Percentiles rank a stretch among this genome's conserved stretches.
Evolutionary conservation across 2,113 vertebrate genomes (phyloP).

Genomic region (Vidua chalybeata): DNA sequence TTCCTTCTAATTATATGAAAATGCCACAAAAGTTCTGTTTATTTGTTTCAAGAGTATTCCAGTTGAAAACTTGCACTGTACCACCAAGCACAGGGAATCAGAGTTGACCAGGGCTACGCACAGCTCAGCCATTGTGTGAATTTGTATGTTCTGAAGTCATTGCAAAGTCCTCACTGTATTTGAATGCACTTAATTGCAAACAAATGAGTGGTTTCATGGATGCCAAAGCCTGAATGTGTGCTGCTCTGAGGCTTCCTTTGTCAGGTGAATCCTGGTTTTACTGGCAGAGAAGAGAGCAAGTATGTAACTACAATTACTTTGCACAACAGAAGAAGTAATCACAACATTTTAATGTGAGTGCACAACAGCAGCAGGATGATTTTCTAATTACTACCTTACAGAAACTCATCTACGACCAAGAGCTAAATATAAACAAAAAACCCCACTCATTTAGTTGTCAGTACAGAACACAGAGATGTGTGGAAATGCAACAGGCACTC

Average conservation of each 20-base stretch:
- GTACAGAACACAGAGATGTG: not conserved
- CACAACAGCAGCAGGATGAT: not conserved
- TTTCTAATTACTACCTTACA: not conserved
- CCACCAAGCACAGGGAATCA: not conserved
- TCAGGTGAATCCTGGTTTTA: not conserved
- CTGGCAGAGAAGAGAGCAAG: not conserved
- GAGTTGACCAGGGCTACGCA: not conserved
- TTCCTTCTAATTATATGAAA: slow-evolving; percentile 53
- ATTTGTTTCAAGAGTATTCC: slow-evolving; percentile 27
- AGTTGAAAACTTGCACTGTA: slow-evolving; percentile 20
- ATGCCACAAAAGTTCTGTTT: slow-evolving; percentile 40
- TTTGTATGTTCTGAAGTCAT: not conserved
- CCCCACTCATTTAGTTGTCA: not conserved
- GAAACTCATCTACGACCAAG: not conserved
- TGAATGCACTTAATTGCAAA: not conserved
- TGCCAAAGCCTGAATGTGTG: not conserved
- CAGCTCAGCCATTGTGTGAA: not conserved
- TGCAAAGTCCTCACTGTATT: not conserved
- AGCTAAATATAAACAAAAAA: not conserved
- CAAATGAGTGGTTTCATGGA: not conserved
- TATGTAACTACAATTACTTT: not conserved
- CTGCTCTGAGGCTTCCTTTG: not conserved
- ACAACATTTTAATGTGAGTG: not conserved
- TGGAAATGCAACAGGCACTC: not conserved
- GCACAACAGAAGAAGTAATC: not conserved